A percentile compares a stretch with the other conserved stretches of the same genome.
Conservation (phyloP, 2,888 invertebrate genomes). For the Papilio elwesi region DNA sequence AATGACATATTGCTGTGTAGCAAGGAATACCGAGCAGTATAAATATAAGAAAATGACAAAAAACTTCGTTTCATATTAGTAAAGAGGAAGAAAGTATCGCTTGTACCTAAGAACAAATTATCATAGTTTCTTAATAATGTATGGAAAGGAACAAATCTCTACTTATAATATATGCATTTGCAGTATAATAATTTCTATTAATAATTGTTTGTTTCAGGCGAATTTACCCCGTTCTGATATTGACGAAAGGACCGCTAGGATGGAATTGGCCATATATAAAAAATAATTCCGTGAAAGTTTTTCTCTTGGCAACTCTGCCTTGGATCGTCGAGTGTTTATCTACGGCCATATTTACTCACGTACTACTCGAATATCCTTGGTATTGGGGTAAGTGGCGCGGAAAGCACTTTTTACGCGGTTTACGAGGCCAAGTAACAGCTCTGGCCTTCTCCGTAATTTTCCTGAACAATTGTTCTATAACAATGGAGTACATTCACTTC, state of each 20-base stretch:
- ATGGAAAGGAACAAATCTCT: no score
- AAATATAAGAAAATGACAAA: no score
- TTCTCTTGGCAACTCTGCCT: constrained; percentile 78
- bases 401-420: constrained; percentile 37
- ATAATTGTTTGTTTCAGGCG: constrained; percentile 63
- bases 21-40: no score
- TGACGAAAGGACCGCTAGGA: constrained; percentile 77
- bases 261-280: constrained; percentile 82
- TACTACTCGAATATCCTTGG: constrained; percentile 77
- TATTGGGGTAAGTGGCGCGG: constrained; percentile 74
- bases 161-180: no score
- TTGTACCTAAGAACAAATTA: no score
- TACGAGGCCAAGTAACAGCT: constrained; percentile 31
- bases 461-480: constrained; percentile 27
- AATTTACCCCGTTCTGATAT: constrained; percentile 78
- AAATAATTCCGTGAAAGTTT: constrained; percentile 76
- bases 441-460: constrained; percentile 9
- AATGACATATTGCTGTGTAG: no score
- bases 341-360: constrained; percentile 70
- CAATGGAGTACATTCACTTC: constrained; percentile 17
- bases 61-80: no score
- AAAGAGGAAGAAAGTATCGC: no score
- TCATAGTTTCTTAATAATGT: no score
- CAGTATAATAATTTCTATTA: constrained; percentile 36
- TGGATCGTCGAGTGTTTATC: constrained; percentile 79